Percentiles rank a stretch among this genome's conserved stretches.
These are phyloP conservation scores for Homarus gammarus DNA, from an alignment of 2,888 invertebrate genomes.

Conservation along the genomic window DNA sequence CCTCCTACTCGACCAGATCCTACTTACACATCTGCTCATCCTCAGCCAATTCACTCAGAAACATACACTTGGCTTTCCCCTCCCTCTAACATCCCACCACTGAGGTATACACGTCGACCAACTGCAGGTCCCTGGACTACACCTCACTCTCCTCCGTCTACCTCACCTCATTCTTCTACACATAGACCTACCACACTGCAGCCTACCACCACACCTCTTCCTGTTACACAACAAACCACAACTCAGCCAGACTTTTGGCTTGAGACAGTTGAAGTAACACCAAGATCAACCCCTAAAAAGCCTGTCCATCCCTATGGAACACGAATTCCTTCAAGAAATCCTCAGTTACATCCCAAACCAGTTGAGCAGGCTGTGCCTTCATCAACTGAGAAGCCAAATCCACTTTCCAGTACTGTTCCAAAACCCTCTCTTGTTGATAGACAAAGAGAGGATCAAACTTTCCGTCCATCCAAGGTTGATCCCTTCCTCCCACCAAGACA, in stretches of 20 bases:
- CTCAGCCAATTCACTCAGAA: neutral
- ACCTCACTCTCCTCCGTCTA: neutral
- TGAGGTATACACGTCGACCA: constrained; percentile 61
- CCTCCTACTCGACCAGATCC: neutral
- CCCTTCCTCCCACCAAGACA: constrained; percentile 28
- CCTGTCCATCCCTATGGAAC: neutral
- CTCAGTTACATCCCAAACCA: neutral
- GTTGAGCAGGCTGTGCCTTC: neutral
- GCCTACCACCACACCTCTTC: constrained; percentile 2
- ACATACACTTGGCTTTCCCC: neutral
- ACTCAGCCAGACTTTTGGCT: neutral
- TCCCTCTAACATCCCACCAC: constrained; percentile 38
- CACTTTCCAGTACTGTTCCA: neutral
- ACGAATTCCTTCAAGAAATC: neutral
- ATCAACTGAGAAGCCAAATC: neutral
- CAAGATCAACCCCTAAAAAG: neutral
- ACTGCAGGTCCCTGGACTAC: neutral
- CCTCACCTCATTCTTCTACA: neutral
- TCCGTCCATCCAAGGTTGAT: constrained; percentile 62
- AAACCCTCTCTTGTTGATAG: neutral
- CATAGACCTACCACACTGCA: neutral
- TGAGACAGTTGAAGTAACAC: neutral
- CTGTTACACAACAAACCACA: neutral
- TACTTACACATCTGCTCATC: neutral
- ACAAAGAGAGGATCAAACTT: neutral